Percentiles rank a stretch among this genome's conserved stretches.
Evolutionary conservation across 1,140 invertebrate species (phyloP).

Genomic region (Cherax quadricarinatus): DNA sequence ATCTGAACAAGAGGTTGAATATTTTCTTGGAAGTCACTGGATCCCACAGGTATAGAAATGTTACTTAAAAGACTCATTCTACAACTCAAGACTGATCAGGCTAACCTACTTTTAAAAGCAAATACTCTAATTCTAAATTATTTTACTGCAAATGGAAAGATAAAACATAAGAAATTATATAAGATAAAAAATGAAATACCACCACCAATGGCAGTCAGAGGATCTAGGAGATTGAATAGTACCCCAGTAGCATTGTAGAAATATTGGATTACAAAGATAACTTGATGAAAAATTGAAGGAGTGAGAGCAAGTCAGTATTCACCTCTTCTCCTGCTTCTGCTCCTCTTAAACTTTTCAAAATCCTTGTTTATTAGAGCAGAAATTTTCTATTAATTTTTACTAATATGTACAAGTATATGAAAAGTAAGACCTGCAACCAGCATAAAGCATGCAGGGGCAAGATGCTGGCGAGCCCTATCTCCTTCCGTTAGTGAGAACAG

Average conservation of each 20-base stretch:
- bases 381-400: not conserved
- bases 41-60: no score
- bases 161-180: conserved; percentile 32
- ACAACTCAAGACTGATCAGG: not conserved
- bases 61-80: not conserved
- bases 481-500: conserved; percentile 62
- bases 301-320: not conserved
- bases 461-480: conserved; percentile 42
- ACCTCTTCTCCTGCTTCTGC: not conserved
- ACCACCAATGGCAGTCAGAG: conserved; percentile 33
- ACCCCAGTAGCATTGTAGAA: conserved; percentile 30
- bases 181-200: conserved; percentile 30
- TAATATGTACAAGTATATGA: not conserved
- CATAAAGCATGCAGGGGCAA: conserved; percentile 20
- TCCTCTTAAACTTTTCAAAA: not conserved
- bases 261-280: conserved; percentile 17
- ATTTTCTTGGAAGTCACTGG: no score
- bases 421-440: not conserved
- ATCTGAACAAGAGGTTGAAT: no score
- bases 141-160: conserved; percentile 17
- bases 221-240: conserved; percentile 31
- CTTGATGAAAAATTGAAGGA: not conserved
- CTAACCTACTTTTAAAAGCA: conserved; percentile 39
- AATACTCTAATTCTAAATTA: not conserved
- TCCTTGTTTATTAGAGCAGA: not conserved